Evolutionary conservation across 2,888 invertebrate genomes (phyloP).

Genomic region (Pyrgus malvae): DNA sequence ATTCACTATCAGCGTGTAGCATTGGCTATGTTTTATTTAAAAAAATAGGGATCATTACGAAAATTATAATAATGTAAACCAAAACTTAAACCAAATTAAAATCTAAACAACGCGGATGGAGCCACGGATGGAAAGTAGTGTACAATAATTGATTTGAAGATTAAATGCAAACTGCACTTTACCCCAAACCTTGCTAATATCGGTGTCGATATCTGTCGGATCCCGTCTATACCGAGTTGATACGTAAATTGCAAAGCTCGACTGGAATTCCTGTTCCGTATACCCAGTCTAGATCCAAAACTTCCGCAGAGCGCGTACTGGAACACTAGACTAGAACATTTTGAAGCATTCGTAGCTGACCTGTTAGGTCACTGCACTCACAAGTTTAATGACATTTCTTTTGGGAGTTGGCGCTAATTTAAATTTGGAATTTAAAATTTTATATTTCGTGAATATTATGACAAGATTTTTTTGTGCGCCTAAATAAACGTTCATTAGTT

Average conservation of each 20-base stretch:
- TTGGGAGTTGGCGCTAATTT: neutral
- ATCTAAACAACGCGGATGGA: no score
- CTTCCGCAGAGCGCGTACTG: slow-evolving; percentile 1
- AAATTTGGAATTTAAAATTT: neutral
- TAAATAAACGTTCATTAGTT: no score
- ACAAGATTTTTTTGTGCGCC: neutral
- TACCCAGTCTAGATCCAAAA: neutral
- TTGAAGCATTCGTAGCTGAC: neutral
- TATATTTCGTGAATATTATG: neutral
- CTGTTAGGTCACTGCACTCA: neutral
- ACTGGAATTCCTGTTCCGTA: neutral
- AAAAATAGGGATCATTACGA: no score
- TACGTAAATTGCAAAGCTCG: neutral
- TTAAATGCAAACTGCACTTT: no score
- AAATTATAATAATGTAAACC: no score
- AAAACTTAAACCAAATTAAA: no score
- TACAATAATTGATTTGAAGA: no score
- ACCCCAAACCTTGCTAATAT: no score
- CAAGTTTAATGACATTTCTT: neutral
- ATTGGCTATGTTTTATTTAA: no score
- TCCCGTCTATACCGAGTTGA: neutral
- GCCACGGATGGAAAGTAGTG: no score
- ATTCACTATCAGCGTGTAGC: no score
- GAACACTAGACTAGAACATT: slow-evolving; percentile 1
- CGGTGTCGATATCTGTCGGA: no score